Evolutionary conservation across 92 coral and sea anemone species (phyloP).

Genomic region (Paragorgia papillata): DNA sequence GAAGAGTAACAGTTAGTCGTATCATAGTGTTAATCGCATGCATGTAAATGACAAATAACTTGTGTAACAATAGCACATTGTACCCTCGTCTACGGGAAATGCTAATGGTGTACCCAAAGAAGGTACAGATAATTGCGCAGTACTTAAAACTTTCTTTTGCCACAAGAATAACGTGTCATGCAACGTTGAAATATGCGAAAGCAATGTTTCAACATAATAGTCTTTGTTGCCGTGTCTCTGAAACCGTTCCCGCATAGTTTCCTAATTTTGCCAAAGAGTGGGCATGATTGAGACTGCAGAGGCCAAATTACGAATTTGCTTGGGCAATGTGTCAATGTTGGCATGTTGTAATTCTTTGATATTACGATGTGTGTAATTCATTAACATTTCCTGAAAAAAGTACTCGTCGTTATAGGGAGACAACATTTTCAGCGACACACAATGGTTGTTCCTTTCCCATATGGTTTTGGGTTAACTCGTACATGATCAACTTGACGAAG

Average conservation of each 20-base stretch:
- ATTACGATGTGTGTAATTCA: constrained; percentile 5
- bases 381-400: too few species aligned
- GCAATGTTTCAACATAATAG: background rate
- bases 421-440: background rate
- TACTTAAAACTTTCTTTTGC: background rate
- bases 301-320: background rate
- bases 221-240: background rate
- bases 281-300: background rate
- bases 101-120: too few species aligned
- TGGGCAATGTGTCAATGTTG: background rate
- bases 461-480: background rate
- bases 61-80: too few species aligned
- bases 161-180: background rate
- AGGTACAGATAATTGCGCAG: too few species aligned
- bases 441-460: background rate
- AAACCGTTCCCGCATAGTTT: background rate
- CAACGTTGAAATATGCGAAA: background rate
- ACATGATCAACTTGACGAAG: background rate
- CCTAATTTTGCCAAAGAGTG: background rate
- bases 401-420: background rate
- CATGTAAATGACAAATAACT: too few species aligned
- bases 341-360: background rate
- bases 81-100: too few species aligned
- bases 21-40: too few species aligned
- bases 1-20: too few species aligned